A percentile compares a stretch with the other conserved stretches of the same genome.
These are phyloP conservation scores for Manis javanica DNA, from an alignment of 2,797 vertebrate genomes.

Conservation along the genomic window DNA sequence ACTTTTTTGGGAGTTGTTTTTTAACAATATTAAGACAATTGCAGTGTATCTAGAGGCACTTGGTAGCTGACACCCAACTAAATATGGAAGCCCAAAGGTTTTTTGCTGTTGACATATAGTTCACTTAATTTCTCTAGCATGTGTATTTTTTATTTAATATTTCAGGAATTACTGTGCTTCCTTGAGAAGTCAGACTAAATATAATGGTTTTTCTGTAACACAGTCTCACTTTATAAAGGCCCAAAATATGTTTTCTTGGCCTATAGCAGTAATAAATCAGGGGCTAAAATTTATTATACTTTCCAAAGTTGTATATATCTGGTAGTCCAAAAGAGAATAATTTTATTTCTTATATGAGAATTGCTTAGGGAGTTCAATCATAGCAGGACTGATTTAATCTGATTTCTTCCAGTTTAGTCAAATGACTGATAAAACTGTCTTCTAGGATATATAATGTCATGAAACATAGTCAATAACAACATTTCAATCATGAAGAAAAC, in stretches of 20 bases:
- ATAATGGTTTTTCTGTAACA: neutral
- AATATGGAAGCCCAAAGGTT: neutral
- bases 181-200: constrained; percentile 13
- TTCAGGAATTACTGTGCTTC: neutral
- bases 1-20: neutral
- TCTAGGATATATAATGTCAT: neutral
- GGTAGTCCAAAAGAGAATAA: neutral
- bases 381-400: neutral
- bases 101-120: neutral
- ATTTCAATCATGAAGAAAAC: constrained; percentile 46
- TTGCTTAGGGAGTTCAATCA: neutral
- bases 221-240: neutral
- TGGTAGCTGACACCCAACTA: neutral
- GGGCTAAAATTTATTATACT: neutral
- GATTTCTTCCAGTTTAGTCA: constrained; percentile 22
- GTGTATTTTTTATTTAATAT: constrained; percentile 1
- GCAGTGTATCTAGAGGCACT: neutral
- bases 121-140: neutral
- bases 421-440: neutral
- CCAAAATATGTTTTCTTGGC: neutral
- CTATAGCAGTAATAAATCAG: neutral
- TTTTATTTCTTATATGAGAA: neutral
- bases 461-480: neutral
- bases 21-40: neutral
- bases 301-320: constrained; percentile 37